Base-by-base conservation (phyloP, 2,113 vertebrate genomes). In the Petrocephalus microphthalmus region DNA sequence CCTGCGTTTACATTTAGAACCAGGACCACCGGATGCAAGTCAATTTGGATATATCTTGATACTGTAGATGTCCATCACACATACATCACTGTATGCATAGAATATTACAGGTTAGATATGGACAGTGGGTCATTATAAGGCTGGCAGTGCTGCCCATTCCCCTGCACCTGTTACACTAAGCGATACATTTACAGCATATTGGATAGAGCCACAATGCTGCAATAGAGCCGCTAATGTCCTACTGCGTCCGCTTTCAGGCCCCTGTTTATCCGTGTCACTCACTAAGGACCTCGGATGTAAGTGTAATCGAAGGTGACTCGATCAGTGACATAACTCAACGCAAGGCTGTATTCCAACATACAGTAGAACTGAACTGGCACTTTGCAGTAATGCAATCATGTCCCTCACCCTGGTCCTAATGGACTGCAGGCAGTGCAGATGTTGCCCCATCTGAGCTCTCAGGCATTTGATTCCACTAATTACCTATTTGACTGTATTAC, bases 401-500 rank as follows among this genome's bases (percentile, higher is more conserved):
- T 51, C 47, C 45, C 45, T 51, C 45, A 84, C 49, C 82, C 82
- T 13, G 20, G 15, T 52, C n/a, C 47, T 52, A 47, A 45, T 47
- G 81, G 81, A 49, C 45, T n/a, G 7, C 47, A 49, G 47, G 0
- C n/a, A 51, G 45, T 52, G 71, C 15, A 78, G 67, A 51, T 84
- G 51, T 84, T n/a, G 82, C 25, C 49, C 82, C 47, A 52, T 84
- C 45, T 49, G 47, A 84, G 45, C 49, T 25, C 49, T 84, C 25
- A 52, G 82, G 82, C 82, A 51, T 22, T n/a, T n/a, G 49, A 84
- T 84, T 84, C 47, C 45, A 84, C 82, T 51, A 17, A 84, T 84
- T 52, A 25, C 22, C 51, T 25, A n/a, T 45, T 84, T 49, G 82
- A 52, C 8, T 25, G n/a, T 52, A 25, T 84, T 84, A 84, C 22